Base-by-base conservation (phyloP, 2,113 vertebrate species). In the Lepus americanus region DNA sequence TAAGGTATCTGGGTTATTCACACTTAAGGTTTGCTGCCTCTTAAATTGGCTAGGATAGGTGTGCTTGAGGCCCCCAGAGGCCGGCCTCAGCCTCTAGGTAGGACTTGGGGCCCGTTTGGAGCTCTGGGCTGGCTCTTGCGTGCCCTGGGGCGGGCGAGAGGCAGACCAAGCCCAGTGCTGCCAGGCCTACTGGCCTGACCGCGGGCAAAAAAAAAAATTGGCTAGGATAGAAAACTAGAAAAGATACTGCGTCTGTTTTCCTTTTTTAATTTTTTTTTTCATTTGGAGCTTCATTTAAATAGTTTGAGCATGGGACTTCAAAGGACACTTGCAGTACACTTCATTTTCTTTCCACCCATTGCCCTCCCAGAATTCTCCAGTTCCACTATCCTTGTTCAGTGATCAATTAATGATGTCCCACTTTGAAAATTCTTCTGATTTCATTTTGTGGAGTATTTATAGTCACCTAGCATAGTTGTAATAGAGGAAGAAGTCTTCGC, bases 271-370 rank as follows among this genome's bases (percentile, higher is more conserved):
- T 66, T 84, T 61, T 82, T 69, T 39, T 81, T 81, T 51, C 49
- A 44, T 88, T 94, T 91, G 83, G 83, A 95, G 79, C 10, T 59
- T 91, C 83, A 22, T 76, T 86, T 64, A 95, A 92, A 87, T 80
- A 76, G 39, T 84, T 96, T 84, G 76, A 84, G 29, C 33, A 61
- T 84, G 14, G 55, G 29, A 81, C 83, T 90, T 92, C 59, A 51
- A 78, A 85, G 64, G 33, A 73, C 27, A 67, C 27, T 14, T 33
- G 63, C 66, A 74, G 72, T 83, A 22, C 33, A 87, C n/a, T 66
- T 79, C 67, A 82, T 1, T 96, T 92, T 96, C 61, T 84, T 76
- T 19, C 61, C 29, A 73, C 23, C 74, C 7, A 70, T 5, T 95
- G 84, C 67, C 20, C 51, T 87, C 12, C 44, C 55, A 20, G 22